These are phyloP conservation scores for Emys orbicularis DNA, from an alignment of 2,797 vertebrate species.

Conservation along the genomic window DNA sequence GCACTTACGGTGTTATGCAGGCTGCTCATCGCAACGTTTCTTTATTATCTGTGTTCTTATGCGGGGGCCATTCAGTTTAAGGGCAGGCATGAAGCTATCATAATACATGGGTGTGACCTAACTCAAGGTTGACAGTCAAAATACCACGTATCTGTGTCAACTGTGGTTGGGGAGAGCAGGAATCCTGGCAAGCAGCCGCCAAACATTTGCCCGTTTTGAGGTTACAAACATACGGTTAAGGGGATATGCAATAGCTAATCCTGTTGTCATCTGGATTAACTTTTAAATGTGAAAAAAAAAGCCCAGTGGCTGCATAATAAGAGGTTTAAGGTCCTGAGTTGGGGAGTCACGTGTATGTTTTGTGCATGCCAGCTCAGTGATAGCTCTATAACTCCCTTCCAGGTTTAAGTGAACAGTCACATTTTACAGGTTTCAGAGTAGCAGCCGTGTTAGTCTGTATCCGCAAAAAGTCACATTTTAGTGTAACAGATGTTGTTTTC, in stretches of 20 bases:
- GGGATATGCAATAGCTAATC: slow-evolving; percentile 76
- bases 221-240: slow-evolving; percentile 29
- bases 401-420: neutral
- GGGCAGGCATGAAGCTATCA: neutral
- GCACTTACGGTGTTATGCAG: neutral
- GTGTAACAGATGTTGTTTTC: neutral
- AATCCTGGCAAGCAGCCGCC: slow-evolving; percentile 59
- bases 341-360: slow-evolving; percentile 44
- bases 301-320: slow-evolving; percentile 53
- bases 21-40: slow-evolving; percentile 10
- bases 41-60: neutral
- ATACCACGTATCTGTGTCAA: neutral
- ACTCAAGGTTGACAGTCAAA: neutral
- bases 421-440: too few relatives aligned
- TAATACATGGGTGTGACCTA: neutral
- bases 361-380: neutral
- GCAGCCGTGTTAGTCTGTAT: too few relatives aligned
- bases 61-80: neutral
- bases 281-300: slow-evolving; percentile 56
- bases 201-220: slow-evolving; percentile 44
- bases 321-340: slow-evolving; percentile 45
- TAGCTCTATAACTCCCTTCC: neutral
- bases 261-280: slow-evolving; percentile 77
- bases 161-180: slow-evolving; percentile 60
- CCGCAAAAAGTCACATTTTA: neutral